phyloP scores from a whole-genome alignment of 2,888 invertebrate genomes.

The Apamea epomidion region DNA sequence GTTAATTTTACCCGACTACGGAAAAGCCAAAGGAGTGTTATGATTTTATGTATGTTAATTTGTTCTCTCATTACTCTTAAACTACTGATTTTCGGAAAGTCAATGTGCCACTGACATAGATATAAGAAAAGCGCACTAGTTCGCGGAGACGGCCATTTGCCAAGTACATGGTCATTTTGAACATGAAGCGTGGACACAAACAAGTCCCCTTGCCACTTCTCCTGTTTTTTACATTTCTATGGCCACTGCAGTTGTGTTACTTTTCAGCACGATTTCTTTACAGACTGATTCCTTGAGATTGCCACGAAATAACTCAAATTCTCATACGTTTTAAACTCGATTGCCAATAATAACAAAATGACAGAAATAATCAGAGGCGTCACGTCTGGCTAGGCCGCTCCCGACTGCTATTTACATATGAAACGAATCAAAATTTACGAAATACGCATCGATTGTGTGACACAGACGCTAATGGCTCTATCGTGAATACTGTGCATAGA shows the following conservation, averaged over 20 bases:
- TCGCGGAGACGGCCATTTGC: no score
- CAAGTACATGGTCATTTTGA: no score
- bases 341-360: slow-evolving; percentile 51
- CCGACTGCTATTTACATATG: slow-evolving; percentile 43
- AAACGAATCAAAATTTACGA: slow-evolving; percentile 53
- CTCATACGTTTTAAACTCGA: slow-evolving; percentile 28
- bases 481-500: not conserved
- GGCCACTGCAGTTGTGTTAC: not conserved
- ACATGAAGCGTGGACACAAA: no score
- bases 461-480: not conserved
- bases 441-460: slow-evolving; percentile 41
- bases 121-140: no score
- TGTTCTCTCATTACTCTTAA: not conserved
- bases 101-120: not conserved
- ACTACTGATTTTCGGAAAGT: not conserved
- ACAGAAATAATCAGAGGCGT: slow-evolving; percentile 44
- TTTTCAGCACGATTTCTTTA: slow-evolving; percentile 3
- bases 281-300: slow-evolving; percentile 9
- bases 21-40: not conserved
- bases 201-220: no score
- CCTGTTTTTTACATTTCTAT: no score
- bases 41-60: not conserved
- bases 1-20: not conserved
- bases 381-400: slow-evolving; percentile 35
- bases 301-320: slow-evolving; percentile 34